Base-by-base conservation (phyloP, 92 coral and sea anemone genomes). In the Montipora capitata region DNA sequence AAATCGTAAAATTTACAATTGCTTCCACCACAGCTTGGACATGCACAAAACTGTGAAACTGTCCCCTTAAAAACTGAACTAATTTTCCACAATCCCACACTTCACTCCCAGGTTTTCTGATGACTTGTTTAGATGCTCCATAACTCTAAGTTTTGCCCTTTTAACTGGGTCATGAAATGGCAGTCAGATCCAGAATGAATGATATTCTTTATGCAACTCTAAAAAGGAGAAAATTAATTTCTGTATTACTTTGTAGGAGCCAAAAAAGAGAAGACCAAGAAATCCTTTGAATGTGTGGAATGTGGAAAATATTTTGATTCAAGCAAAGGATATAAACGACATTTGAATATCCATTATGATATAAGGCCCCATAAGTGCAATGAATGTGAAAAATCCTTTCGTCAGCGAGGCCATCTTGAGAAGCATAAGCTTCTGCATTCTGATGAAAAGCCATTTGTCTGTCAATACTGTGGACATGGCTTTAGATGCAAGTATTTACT, bases 321-420 rank as follows among this genome's bases (percentile, higher is more conserved):
- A 52, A 35, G 11, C n/a, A 40, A 12, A 15, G 43, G 38, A 9
- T 80, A 68, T 17, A 10, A 3, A 5, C 5, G n/a, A 5, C 94
- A 91, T 62, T 80, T 85, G 91, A 85, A 91, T 43, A 91, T 85
- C 16, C 95, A 92, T 17, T 83, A 91, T 10, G 95, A 88, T 9
- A 57, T 68, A 35, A 72, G 81, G 40, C 95, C 92, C 0, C 80
- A 88, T 79, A 79, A 88, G 38, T 92, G 95, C 72, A 68, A 57
- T 15, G 92, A 72, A 18, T 92, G 95, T 58, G 92, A 82, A 15
- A 88, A 88, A 27, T 64, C 90, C 8, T 92, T 92, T 17, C 56
- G 78, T 6, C 92, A 84, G 40, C 86, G 72, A 18, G 17, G 77
- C 7, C 92, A 84, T 52, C 78, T 92, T 41, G 70, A 80, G 4